Evolutionary conservation across 2,113 vertebrate genomes (phyloP), one percentile per base, ranked within the genome.

Genomic region (Mesitornis unicolor): DNA sequence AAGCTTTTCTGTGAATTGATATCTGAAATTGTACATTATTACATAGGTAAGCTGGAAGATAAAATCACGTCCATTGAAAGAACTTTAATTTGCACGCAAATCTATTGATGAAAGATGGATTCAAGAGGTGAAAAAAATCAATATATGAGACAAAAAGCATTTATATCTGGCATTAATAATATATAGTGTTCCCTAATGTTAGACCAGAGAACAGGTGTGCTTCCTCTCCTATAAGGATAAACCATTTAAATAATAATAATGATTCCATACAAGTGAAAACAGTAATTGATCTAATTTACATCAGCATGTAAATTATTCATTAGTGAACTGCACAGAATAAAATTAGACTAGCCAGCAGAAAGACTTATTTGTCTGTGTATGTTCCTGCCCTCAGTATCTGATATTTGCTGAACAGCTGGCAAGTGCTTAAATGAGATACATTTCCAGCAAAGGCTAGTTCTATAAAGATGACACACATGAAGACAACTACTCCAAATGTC

Each of bases 261-360:
- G 26, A 56, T 51, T 91, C 75, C 53, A 63, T 50, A 83, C 50
- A 84, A 97, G 61, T 73, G 77, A 90, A 97, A 95, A 92, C 84
- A 93, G 70, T 95, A 90, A 97, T 94, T 95, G 79, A 88, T 84
- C 93, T 93, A 94, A 96, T 92, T 96, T 97, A 87, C 83, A 88
- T 92, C 86, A 83, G 38, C 45, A 90, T 94, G 84, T 95, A 96
- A 95, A 97, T 96, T 96, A 96, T 95, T 97, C 93, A 97, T 96
- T 93, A 94, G 51, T 3, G 16, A 80, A 93, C 84, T 48, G 67
- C 71, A 81, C 31, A 61, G 87, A 92, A 90, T 95, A 84, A 93
- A 94, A 95, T 96, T 85, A 91, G 84, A 79, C 82, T 93, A 89
- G 75, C 93, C 81, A 78, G 54, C 3, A 1, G 74, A 92, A 92